Evolutionary conservation across 2,888 invertebrate genomes (phyloP).

Genomic region (Parnassius mnemosyne): DNA sequence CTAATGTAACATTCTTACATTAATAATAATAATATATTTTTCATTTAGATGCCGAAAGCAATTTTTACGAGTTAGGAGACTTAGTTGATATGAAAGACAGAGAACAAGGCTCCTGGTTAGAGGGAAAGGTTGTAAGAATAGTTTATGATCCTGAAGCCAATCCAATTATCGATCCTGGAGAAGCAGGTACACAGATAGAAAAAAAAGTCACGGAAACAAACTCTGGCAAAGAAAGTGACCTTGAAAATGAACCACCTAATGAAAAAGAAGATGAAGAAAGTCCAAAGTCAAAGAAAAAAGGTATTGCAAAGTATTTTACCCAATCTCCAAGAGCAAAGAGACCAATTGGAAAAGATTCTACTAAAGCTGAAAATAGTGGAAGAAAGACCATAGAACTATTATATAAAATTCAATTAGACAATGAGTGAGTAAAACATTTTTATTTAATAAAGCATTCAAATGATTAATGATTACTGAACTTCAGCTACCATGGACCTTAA

Average conservation of each 20-base stretch:
- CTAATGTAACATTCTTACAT: no score
- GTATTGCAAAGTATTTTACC: slow-evolving; percentile 53
- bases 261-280: slow-evolving; percentile 31
- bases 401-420: slow-evolving; percentile 65
- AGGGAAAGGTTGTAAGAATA: slow-evolving; percentile 82
- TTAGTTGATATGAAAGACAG: slow-evolving; percentile 83
- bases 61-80: slow-evolving; percentile 81
- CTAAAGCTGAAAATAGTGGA: background rate
- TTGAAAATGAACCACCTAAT: slow-evolving; percentile 49
- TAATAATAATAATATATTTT: background rate
- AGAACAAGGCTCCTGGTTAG: slow-evolving; percentile 87
- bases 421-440: slow-evolving; percentile 50
- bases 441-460: no score
- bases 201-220: background rate
- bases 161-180: slow-evolving; percentile 19
- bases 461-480: no score
- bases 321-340: slow-evolving; percentile 41
- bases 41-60: slow-evolving; percentile 63
- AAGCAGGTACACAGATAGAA: slow-evolving; percentile 19
- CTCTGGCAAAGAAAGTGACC: slow-evolving; percentile 43
- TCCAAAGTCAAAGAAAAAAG: slow-evolving; percentile 40
- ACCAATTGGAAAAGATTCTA: slow-evolving; percentile 32
- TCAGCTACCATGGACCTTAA: no score
- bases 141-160: slow-evolving; percentile 51
- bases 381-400: slow-evolving; percentile 54